Base-by-base conservation (phyloP, 2,113 vertebrate species). In the Cathartes aura region DNA sequence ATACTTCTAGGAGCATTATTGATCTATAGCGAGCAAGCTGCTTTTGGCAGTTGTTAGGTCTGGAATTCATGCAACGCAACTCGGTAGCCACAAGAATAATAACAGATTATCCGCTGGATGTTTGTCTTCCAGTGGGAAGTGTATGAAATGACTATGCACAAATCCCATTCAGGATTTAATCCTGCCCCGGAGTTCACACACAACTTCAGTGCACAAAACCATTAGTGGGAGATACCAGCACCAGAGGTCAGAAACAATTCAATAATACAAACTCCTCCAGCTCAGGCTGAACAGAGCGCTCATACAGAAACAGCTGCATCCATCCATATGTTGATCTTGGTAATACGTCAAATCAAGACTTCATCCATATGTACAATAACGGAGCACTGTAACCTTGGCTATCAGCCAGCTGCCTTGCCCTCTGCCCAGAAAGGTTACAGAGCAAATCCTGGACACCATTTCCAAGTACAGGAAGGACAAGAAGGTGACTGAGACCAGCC, bases 101-200 rank as follows among this genome's bases (percentile, higher is more conserved):
- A 80, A 73, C 62, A 90, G 78, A 94, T 93, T 88, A 87, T 94
- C 78, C 91, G 78, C 59, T 22, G 60, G 72, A 92, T n/a, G 84
- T 85, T 95, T 93, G 71, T 66, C 87, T 93, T 87, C 84, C 85
- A 93, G 45, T 60, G 74, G 82, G 85, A 95, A 95, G 93, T 68
- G 18, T 82, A 90, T 43, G 36, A 93, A 95, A 89, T 72, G 90
- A 88, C 92, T 76, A 42, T n/a, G 79, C 88, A 94, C 58, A 97
- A 96, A 97, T 84, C 83, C 93, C 83, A 91, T 42, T 89, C 81
- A 11, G 3, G 83, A 82, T 87, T 93, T 94, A 95, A 96, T 94
- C 94, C 91, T 60, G 73, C 70, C 86, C 81, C 45, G 43, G 58
- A 96, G 82, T 86, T 92, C 88, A 52, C 81, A 64, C 48, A 27